Evolutionary conservation across 1,140 invertebrate species (phyloP), one percentile per base, ranked within the genome.

Genomic region (Calosoma granatense): DNA sequence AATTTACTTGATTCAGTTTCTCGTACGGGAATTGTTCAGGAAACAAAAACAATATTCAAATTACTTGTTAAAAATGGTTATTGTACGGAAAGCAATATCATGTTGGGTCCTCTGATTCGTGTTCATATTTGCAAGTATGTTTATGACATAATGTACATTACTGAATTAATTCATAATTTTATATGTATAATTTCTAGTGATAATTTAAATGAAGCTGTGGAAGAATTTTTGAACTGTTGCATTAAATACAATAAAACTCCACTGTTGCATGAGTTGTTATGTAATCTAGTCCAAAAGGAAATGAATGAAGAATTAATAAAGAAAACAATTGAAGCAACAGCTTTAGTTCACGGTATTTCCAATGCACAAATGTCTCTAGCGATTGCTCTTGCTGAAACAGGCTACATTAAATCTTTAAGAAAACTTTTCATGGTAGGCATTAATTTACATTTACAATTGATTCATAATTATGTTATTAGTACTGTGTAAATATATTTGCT

Each of bases 191-290:
- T 60, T 67, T 63, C 58, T 60, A 77, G 73, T 26, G 65, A 72
- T 20, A 67, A 81, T 54, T 55, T 79, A 4, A 56, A 69, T 60
- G 67, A 65, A 41, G 74, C 78, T 3, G 72, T 80, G 1, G 56
- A 75, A 20, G 69, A 69, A 43, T 81, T 78, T 59, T 59, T 61
- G 19, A 23, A 63, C 20, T 63, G 74, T 39, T 65, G 68, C 0
- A 58, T 67, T 2, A 68, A 74, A 41, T 76, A 80, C 60, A 73
- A 72, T 26, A 74, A 71, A 26, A 75, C 74, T 1, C 81, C 81
- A 0, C 61, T 80, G 11, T 76, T 77, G 62, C 72, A 81, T 56
- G 79, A 81, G 66, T 22, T 82, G 0, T 56, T 82, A 1, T 69
- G 64, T 53, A 62, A 60, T 56, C 65, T 81, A 36, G 51, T 79